Evolutionary conservation across 2,113 vertebrate species (phyloP), one percentile per base, ranked within the genome.

Genomic region (Sisor rabdophorus): DNA sequence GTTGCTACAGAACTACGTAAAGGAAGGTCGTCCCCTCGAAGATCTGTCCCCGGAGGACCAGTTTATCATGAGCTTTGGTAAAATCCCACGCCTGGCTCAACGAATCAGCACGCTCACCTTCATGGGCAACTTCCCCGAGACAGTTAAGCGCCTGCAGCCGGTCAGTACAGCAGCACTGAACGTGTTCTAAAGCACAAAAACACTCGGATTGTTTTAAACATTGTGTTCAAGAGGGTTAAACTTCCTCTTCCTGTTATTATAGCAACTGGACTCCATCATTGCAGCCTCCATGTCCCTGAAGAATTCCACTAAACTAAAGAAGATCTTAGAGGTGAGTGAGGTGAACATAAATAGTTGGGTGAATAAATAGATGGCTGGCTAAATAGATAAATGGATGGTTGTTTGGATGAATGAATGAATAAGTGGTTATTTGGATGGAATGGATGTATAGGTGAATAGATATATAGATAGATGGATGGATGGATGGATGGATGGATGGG

Each of bases 191-290:
- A 44, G 40, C 40, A 44, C 40, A 8, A 7, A n/a, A 36, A 4
- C 50, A 10, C 52, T 12, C 40, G 1, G 17, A 47, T 63, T 50
- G 6, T 24, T n/a, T 9, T 40, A 28, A 10, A 3, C 4, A 17
- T 5, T 0, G 19, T 36, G 15, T 13, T 56, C 12, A 26, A n/a
- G n/a, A 19, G 9, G 9, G 10, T n/a, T 19, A 30, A 9, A 20
- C 9, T n/a, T 58, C 36, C 59, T 52, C 22, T 36, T 4, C 71
- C 26, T 55, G 65, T 68, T 73, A 48, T 71, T 58, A 58, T 88
- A 99, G 97, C 96, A 98, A 95, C 89, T 98, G 82, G 92, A 98
- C 22, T 93, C 95, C 75, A 80, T 98, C 85, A 98, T 99, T 2
- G 89, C 96, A 0, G 97, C 95, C 7, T 98, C 97, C 8, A 94